Conservation (phyloP, 2,797 vertebrate species). For the Adrianichthys oophorus region DNA sequence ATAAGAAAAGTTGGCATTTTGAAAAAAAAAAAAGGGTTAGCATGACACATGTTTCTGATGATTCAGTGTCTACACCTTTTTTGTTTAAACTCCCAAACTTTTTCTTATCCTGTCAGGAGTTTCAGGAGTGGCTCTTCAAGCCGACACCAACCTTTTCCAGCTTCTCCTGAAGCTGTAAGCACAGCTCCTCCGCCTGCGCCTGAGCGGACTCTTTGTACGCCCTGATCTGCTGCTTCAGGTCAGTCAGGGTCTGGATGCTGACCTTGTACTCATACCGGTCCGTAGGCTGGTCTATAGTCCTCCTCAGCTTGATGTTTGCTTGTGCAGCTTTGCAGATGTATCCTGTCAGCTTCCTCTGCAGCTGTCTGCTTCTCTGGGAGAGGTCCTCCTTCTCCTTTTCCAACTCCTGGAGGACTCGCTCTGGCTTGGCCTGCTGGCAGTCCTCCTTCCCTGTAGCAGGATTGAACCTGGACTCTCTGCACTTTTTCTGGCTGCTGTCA, state of each 20-base stretch:
- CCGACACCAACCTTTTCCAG: slow-evolving; percentile 45
- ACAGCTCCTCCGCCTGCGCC: slow-evolving; percentile 57
- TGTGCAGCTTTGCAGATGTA: no score
- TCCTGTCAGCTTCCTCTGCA: slow-evolving; percentile 68
- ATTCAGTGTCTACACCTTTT: no score
- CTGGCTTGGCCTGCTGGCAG: slow-evolving; percentile 25
- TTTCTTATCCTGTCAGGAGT: no score
- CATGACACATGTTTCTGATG: no score
- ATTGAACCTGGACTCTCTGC: no score
- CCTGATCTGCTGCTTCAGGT: slow-evolving; percentile 55
- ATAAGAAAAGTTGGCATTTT: no score
- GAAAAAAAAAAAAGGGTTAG: no score
- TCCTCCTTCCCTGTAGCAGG: neutral
- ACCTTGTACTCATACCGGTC: slow-evolving; percentile 67
- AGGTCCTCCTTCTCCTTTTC: slow-evolving; percentile 56
- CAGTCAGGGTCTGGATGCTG: slow-evolving; percentile 57
- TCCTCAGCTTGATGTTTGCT: slow-evolving; percentile 24
- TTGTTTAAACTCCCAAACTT: no score
- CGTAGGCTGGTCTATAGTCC: slow-evolving; percentile 12
- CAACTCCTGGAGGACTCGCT: slow-evolving; percentile 57
- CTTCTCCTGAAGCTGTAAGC: slow-evolving; percentile 46
- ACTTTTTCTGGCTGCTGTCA: no score
- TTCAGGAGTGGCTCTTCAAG: no score
- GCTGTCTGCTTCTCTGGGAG: slow-evolving; percentile 49
- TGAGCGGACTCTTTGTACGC: slow-evolving; percentile 39